These are phyloP conservation scores for Xylota sylvarum DNA, from an alignment of 2,888 invertebrate genomes.

Conservation along the genomic window DNA sequence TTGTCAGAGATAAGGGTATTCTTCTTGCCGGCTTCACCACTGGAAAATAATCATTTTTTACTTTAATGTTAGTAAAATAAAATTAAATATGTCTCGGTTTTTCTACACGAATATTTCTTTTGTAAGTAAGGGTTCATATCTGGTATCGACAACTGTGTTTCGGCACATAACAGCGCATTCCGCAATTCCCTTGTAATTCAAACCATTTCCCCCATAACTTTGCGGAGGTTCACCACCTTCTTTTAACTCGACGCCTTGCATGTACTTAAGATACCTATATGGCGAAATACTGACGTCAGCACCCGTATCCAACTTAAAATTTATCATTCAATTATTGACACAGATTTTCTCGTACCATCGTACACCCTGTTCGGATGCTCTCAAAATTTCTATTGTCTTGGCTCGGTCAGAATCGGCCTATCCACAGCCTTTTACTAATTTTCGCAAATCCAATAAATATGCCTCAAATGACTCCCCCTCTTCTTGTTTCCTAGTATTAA, in stretches of 20 bases:
- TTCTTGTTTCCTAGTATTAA: constrained; percentile 38
- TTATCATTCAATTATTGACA: no score
- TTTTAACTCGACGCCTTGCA: constrained; percentile 39
- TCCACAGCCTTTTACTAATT: constrained; percentile 61
- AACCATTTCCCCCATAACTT: constrained; percentile 62
- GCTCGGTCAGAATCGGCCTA: constrained; percentile 54
- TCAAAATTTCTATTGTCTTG: no score
- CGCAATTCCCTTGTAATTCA: constrained; percentile 45
- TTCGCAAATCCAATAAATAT: constrained; percentile 76
- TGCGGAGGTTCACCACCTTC: constrained; percentile 45
- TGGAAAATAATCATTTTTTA: constrained; percentile 49
- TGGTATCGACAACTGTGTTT: constrained; percentile 52
- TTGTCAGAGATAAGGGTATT: constrained; percentile 58
- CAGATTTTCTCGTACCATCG: no score
- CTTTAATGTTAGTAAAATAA: constrained; percentile 69
- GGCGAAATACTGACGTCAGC: constrained; percentile 58
- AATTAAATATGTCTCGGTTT: constrained; percentile 66
- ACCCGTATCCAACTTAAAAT: no score
- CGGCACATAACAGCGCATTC: constrained; percentile 58
- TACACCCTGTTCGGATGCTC: no score
- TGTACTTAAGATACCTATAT: constrained; percentile 54
- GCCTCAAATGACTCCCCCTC: constrained; percentile 69
- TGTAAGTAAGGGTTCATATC: no score
- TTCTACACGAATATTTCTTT: constrained; percentile 19
- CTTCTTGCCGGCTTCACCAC: constrained; percentile 65